Evolutionary conservation across 2,113 vertebrate genomes (phyloP), one percentile per base, ranked within the genome.

Genomic region (Perca schrenkii): DNA sequence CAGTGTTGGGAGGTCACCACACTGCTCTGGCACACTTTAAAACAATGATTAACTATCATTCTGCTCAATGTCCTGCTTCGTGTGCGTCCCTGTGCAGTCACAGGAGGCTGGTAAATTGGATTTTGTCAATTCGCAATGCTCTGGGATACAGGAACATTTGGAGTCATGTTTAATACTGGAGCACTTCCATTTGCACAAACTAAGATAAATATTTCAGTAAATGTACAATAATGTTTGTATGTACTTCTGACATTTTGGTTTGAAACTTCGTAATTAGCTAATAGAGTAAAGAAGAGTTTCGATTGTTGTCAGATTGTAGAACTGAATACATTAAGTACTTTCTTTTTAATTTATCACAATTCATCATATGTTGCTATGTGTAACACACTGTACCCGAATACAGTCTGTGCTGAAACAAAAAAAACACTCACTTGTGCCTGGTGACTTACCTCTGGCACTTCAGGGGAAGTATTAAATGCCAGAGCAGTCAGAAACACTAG

Each of bases 381-480:
- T 77, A 79, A 74, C 47, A 61, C n/a, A 49, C 52, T 72, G 34
- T 25, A 22, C 52, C 77, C 46, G 22, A 66, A 19, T 28, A 4
- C n/a, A 85, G 64, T 25, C 34, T 34, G 22, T 40, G 52, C 61
- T 68, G 53, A 77, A 68, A 78, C 46, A 25, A 63, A 66, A 31
- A 28, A 82, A 53, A 64, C 76, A 62, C 21, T 6, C 57, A 52
- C 63, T 31, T 34, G 34, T 82, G 69, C 79, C 79, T 68, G 70
- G 52, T 17, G 64, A 82, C 78, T 85, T 79, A 76, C 53, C 74
- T 80, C 80, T 91, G 86, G 85, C 74, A 86, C 70, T 40, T 52
- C 19, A 12, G 61, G 31, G 25, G 1, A 66, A 61, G 60, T 2
- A 6, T 53, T 2, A 56, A 46, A 52, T 79, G 77, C 71, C 86